Conservation (phyloP, 2,888 invertebrate genomes). For the Sinelater perroti region DNA sequence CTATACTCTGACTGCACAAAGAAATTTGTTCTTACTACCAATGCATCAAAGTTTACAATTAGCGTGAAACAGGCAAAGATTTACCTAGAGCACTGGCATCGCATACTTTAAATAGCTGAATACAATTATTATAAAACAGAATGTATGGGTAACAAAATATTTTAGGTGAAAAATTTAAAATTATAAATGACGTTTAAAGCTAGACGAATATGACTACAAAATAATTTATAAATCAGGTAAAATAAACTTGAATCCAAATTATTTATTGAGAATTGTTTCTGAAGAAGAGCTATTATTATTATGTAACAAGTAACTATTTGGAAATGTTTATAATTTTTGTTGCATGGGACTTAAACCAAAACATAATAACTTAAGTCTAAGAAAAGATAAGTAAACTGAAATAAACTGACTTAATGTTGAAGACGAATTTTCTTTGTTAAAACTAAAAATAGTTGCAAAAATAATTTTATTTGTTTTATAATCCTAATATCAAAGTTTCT, state of each 20-base stretch:
- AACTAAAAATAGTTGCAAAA: too few species aligned
- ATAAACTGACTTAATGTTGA: too few species aligned
- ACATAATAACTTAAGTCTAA: too few species aligned
- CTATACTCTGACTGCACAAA: slow-evolving; percentile 10
- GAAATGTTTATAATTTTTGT: too few species aligned
- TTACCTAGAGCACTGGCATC: slow-evolving; percentile 24
- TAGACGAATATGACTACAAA: slow-evolving; percentile 51
- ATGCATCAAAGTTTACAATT: slow-evolving; percentile 1
- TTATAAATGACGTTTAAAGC: slow-evolving; percentile 47
- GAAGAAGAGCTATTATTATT: too few species aligned
- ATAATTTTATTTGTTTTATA: too few species aligned
- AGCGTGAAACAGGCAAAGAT: not conserved
- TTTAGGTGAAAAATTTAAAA: slow-evolving; percentile 51
- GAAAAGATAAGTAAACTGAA: too few species aligned
- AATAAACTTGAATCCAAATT: slow-evolving; percentile 43
- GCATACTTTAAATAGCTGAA: slow-evolving; percentile 21
- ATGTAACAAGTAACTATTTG: too few species aligned
- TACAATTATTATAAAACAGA: slow-evolving; percentile 27
- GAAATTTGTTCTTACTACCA: slow-evolving; percentile 6
- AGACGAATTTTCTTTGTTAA: too few species aligned
- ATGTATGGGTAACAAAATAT: slow-evolving; percentile 27
- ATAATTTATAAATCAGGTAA: slow-evolving; percentile 48
- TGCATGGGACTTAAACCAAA: too few species aligned
- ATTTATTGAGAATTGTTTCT: not conserved
- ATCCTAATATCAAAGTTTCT: too few species aligned